Evolutionary conservation across 2,888 invertebrate species (phyloP).

Genomic region (Acrocyrtus sp.): DNA sequence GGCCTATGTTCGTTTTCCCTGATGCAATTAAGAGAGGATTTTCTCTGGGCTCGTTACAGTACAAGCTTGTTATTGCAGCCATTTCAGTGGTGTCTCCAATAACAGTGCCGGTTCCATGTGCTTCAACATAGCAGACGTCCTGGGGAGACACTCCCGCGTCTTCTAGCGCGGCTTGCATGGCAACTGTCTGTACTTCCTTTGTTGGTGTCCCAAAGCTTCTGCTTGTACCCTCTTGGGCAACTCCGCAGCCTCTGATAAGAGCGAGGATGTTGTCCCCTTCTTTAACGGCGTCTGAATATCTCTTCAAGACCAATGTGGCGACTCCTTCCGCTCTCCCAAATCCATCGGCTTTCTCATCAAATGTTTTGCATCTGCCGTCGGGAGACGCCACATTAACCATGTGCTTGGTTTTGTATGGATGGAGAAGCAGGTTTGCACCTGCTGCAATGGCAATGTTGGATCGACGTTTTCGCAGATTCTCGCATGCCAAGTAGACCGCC

Average conservation of each 20-base stretch:
- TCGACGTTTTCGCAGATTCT: slow-evolving; percentile 22
- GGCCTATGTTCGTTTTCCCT: slow-evolving; percentile 49
- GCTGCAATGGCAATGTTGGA: slow-evolving; percentile 36
- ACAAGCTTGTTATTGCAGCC: slow-evolving; percentile 41
- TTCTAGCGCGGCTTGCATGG: slow-evolving; percentile 38
- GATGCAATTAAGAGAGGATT: slow-evolving; percentile 39
- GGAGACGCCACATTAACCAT: slow-evolving; percentile 40
- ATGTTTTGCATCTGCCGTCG: slow-evolving; percentile 18
- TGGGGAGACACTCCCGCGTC: slow-evolving; percentile 81
- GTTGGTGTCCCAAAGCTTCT: slow-evolving; percentile 51
- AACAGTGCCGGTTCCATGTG: slow-evolving; percentile 30
- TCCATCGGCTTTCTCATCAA: slow-evolving; percentile 12
- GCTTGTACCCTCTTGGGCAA: slow-evolving; percentile 43
- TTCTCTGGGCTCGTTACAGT: slow-evolving; percentile 21
- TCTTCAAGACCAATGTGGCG: slow-evolving; percentile 40
- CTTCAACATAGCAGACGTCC: slow-evolving; percentile 91
- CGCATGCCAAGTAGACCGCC: slow-evolving; percentile 32
- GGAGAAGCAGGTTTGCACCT: slow-evolving; percentile 49
- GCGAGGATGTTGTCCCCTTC: slow-evolving; percentile 34
- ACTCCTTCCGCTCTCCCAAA: slow-evolving; percentile 16
- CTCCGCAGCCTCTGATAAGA: slow-evolving; percentile 40
- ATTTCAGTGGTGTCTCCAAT: slow-evolving; percentile 54
- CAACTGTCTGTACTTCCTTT: slow-evolving; percentile 35
- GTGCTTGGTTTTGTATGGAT: slow-evolving; percentile 40
- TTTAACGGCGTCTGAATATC: slow-evolving; percentile 45